These are phyloP conservation scores for Drosophila pseudoananassae DNA, from an alignment of 1,140 invertebrate species.

Conservation along the genomic window DNA sequence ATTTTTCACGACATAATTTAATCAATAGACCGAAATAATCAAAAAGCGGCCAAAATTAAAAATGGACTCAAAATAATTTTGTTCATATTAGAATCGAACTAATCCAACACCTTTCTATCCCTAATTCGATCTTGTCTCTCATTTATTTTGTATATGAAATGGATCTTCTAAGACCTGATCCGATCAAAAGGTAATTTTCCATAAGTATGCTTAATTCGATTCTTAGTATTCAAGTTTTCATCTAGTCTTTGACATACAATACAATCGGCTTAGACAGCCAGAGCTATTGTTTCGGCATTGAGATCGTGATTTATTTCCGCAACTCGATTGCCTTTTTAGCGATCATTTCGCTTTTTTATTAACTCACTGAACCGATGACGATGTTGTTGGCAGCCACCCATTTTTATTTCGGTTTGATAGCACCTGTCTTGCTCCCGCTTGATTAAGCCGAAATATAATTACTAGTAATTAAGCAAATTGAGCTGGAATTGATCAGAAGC, in stretches of 20 bases:
- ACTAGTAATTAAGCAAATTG: constrained; percentile 49
- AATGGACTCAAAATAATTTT: no score
- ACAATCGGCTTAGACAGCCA: constrained; percentile 18
- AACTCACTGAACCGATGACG: constrained; percentile 1
- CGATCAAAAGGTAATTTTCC: constrained; percentile 13
- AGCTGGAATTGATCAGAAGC: constrained; percentile 22
- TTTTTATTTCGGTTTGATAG: constrained; percentile 22
- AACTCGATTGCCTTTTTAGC: constrained; percentile 27
- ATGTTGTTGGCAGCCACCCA: constrained; percentile 1
- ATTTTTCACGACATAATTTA: no score
- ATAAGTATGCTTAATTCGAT: constrained; percentile 8
- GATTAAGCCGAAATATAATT: constrained; percentile 52
- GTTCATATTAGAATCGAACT: background rate
- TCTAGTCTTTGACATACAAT: constrained; percentile 37
- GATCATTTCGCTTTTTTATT: constrained; percentile 15
- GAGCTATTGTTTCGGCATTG: constrained; percentile 40
- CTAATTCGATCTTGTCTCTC: background rate
- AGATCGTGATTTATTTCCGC: constrained; percentile 49
- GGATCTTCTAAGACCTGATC: constrained; percentile 6
- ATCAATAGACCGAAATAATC: no score
- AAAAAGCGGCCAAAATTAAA: no score
- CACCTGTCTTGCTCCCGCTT: constrained; percentile 17
- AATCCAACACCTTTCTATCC: background rate
- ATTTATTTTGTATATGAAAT: background rate
- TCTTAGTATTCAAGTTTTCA: constrained; percentile 16